These are phyloP conservation scores for Clavelina lepadiformis DNA, from an alignment of 23 tunicate species.

Conservation along the genomic window DNA sequence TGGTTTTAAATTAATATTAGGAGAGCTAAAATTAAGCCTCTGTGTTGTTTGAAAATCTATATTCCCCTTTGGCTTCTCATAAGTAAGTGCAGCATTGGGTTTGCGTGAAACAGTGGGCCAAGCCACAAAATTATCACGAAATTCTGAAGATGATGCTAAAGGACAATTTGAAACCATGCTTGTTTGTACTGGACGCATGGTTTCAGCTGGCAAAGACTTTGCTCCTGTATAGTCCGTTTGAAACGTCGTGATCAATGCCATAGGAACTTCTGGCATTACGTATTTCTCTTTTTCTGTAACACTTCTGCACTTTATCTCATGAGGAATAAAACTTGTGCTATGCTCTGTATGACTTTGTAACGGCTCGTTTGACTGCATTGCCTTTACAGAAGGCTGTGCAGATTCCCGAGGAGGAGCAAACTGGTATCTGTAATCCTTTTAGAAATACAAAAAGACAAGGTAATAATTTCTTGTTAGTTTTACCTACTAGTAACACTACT, in stretches of 20 bases:
- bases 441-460: not conserved
- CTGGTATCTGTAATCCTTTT: constrained; percentile 68
- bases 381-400: constrained; percentile 57
- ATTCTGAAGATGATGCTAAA: constrained; percentile 73
- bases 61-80: constrained; percentile 52
- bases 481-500: too few relatives aligned
- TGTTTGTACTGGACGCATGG: constrained; percentile 67
- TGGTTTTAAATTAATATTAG: constrained; percentile 34
- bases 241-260: constrained; percentile 65
- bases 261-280: constrained; percentile 60
- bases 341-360: constrained; percentile 60
- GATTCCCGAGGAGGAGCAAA: constrained; percentile 69
- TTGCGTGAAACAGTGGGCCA: constrained; percentile 70
- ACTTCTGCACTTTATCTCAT: constrained; percentile 38
- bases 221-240: constrained; percentile 43
- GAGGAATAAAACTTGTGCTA: constrained; percentile 52
- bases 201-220: constrained; percentile 65
- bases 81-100: constrained; percentile 46
- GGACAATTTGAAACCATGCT: constrained; percentile 53
- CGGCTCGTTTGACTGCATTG: constrained; percentile 80
- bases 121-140: constrained; percentile 73
- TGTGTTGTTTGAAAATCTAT: constrained; percentile 70
- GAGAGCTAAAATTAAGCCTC: constrained; percentile 40
- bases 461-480: not conserved
- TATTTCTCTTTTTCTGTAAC: constrained; percentile 37